Evolutionary conservation across 2,888 invertebrate genomes (phyloP).

Genomic region (Idaea straminata): DNA sequence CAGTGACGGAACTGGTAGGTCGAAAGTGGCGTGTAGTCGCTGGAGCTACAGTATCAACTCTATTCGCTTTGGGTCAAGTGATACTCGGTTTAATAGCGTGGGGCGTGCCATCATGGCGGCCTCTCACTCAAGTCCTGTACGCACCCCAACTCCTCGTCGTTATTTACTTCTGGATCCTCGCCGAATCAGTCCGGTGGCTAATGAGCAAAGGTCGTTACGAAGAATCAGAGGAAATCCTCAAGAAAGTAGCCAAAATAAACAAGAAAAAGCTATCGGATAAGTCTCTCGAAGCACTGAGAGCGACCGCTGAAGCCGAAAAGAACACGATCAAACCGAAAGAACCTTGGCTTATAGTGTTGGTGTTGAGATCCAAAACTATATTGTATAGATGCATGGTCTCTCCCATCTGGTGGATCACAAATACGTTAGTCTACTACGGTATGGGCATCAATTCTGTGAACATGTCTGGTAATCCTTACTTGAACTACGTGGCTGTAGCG

Average conservation of each 20-base stretch:
- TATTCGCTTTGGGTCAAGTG: constrained; percentile 88
- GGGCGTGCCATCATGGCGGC: constrained; percentile 85
- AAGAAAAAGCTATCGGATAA: constrained; percentile 77
- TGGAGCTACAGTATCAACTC: constrained; percentile 85
- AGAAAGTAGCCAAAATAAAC: constrained; percentile 82
- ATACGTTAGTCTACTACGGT: constrained; percentile 86
- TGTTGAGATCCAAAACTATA: constrained; percentile 52
- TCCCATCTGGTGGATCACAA: constrained; percentile 85
- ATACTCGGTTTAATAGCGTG: constrained; percentile 85
- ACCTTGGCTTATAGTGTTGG: constrained; percentile 54
- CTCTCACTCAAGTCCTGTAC: constrained; percentile 84
- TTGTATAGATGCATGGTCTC: constrained; percentile 57
- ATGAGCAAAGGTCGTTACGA: constrained; percentile 84
- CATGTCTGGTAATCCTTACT: constrained; percentile 83
- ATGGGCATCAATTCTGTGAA: constrained; percentile 84
- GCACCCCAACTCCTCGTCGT: constrained; percentile 85
- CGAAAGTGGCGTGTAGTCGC: constrained; percentile 86
- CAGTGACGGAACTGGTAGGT: constrained; percentile 89
- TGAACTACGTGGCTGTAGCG: constrained; percentile 84
- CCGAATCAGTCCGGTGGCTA: constrained; percentile 89
- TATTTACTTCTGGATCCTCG: constrained; percentile 84
- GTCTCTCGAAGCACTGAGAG: constrained; percentile 65
- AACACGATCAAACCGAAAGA: constrained; percentile 51
- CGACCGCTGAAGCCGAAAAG: constrained; percentile 58
- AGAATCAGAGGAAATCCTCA: constrained; percentile 82